Evolutionary conservation across 2,888 invertebrate species (phyloP).

Genomic region (Ceriagrion tenellum): DNA sequence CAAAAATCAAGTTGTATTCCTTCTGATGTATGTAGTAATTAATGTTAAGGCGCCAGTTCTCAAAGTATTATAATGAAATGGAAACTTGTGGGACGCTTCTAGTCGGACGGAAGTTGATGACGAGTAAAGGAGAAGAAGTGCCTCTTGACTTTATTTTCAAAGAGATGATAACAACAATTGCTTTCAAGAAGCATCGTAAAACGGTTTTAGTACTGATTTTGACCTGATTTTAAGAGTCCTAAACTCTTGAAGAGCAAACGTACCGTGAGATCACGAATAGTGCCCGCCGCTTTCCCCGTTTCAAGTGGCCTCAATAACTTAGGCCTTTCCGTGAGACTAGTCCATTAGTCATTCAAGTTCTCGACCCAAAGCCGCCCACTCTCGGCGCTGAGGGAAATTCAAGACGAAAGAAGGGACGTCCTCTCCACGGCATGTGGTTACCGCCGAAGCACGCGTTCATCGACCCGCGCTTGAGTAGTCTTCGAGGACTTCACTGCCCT

Average conservation of each 20-base stretch:
- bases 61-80: too few relatives aligned
- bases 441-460: not conserved
- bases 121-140: too few relatives aligned
- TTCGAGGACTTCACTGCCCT: not conserved
- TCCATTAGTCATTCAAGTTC: not conserved
- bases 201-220: not conserved
- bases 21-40: too few relatives aligned
- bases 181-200: not conserved
- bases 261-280: not conserved
- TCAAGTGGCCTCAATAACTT: not conserved
- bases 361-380: not conserved
- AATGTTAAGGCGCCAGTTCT: too few relatives aligned
- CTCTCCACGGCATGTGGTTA: not conserved
- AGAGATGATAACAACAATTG: not conserved
- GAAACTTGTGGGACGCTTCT: too few relatives aligned
- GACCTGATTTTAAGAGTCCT: not conserved
- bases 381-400: not conserved
- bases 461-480: not conserved
- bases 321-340: not conserved
- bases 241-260: too few relatives aligned
- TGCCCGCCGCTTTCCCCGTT: not conserved
- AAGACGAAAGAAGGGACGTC: not conserved
- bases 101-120: too few relatives aligned
- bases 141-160: not conserved
- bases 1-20: too few relatives aligned